These are phyloP conservation scores for Pungitius pungitius DNA, from an alignment of 2,113 vertebrate genomes.

Conservation along the genomic window DNA sequence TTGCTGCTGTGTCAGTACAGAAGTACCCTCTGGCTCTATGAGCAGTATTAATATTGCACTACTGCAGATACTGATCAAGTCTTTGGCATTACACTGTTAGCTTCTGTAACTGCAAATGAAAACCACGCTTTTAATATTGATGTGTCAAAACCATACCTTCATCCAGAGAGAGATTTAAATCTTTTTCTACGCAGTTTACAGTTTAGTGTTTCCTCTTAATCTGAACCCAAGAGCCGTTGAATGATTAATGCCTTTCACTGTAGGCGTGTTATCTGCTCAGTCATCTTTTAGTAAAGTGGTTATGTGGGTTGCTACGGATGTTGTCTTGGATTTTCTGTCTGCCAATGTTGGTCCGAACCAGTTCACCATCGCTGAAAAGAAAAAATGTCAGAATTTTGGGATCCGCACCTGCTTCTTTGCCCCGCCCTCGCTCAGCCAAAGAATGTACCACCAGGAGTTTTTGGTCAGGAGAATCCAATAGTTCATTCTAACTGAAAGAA, in stretches of 20 bases:
- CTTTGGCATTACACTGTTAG: not conserved
- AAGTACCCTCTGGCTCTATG: constrained; percentile 25
- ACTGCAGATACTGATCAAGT: constrained; percentile 12
- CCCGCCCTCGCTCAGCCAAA: constrained; percentile 29
- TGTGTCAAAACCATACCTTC: constrained; percentile 24
- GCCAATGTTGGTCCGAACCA: constrained; percentile 2
- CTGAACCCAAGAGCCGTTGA: constrained; percentile 22
- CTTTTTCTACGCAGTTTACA: not conserved
- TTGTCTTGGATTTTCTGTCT: constrained; percentile 19
- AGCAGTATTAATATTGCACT: constrained; percentile 32
- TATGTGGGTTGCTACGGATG: not conserved
- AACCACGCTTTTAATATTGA: not conserved
- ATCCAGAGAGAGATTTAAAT: constrained; percentile 2
- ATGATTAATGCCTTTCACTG: constrained; percentile 20
- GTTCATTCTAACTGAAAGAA: constrained; percentile 14
- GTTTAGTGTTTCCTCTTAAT: constrained; percentile 19
- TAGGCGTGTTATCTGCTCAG: constrained; percentile 33
- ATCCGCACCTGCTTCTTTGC: constrained; percentile 55
- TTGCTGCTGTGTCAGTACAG: constrained; percentile 40
- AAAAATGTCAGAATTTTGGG: constrained; percentile 22
- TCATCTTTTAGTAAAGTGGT: constrained; percentile 5
- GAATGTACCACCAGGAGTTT: constrained; percentile 36
- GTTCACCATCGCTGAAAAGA: constrained; percentile 27
- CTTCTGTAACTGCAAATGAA: constrained; percentile 9
- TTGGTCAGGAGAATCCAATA: constrained; percentile 26